phyloP scores from a whole-genome alignment of 1,140 invertebrate species.

The Subanguina moxae region DNA sequence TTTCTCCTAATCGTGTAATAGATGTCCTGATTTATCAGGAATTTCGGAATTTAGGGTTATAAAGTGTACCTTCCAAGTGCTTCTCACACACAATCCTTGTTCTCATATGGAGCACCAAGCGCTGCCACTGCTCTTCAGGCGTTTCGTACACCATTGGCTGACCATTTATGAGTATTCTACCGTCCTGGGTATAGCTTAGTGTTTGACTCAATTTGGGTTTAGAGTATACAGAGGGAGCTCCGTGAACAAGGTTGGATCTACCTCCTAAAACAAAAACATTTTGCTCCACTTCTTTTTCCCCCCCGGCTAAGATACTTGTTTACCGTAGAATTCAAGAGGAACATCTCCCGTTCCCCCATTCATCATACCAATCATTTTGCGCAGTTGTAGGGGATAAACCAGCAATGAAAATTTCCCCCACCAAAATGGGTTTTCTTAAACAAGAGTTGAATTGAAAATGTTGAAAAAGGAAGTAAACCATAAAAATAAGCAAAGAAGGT shows the following conservation, averaged over 20 bases:
- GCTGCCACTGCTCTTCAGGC: slow-evolving; percentile 1
- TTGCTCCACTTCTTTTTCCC: too few species aligned
- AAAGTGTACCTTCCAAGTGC: background rate
- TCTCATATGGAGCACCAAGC: background rate
- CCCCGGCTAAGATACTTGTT: background rate
- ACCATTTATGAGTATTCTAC: background rate
- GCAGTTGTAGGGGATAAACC: background rate
- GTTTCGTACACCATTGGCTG: background rate
- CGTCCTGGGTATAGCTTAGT: slow-evolving; percentile 1
- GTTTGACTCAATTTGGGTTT: background rate
- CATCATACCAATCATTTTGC: slow-evolving; percentile 1
- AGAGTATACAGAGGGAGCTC: background rate
- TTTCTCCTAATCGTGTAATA: too few species aligned
- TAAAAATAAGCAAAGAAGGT: too few species aligned
- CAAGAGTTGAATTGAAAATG: too few species aligned
- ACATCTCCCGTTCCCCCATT: slow-evolving; percentile 6
- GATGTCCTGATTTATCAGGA: too few species aligned
- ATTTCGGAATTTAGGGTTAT: too few species aligned
- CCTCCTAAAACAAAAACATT: too few species aligned
- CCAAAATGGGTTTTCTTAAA: too few species aligned
- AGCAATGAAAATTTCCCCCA: too few species aligned
- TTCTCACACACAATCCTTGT: background rate
- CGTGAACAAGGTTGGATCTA: background rate
- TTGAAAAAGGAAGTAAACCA: too few species aligned
- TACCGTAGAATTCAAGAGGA: background rate